Evolutionary conservation across 53 echinoderm and acorn worm genomes (phyloP), one percentile per base, ranked within the genome.

Genomic region (Paelopatides confundens): DNA sequence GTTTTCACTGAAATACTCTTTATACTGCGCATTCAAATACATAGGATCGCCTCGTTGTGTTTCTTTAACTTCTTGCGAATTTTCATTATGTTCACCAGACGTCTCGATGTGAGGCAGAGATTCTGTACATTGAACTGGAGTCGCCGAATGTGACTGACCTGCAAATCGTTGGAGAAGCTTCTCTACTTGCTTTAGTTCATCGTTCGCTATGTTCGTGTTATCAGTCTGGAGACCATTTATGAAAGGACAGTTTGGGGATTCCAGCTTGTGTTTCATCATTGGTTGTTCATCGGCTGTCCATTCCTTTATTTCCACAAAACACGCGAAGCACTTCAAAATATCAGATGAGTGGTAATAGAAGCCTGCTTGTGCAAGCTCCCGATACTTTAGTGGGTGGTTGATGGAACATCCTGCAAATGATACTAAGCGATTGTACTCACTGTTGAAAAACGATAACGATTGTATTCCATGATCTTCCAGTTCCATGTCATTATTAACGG

Each of bases 261-360:
- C 4, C 23, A 39, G 23, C 28, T 5, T 1, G 47, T 39, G 74
- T 24, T 26, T 40, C 35, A 10, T 40, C 40, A 27, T 27, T 18
- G 74, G 40, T 23, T 23, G 26, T 8, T 74, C 74, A 5, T 17
- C 74, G 24, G 7, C 47, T 4, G 4, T 32, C 26, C 17, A 74
- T 24, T 40, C 74, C 28, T 26, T 11, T 21, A 74, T 40, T 28
- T 74, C 27, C 9, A 23, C 74, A 10, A 15, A 74, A 46, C 74
- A 74, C 18, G 43, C 74, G n/a, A 74, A 74, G 39, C 74, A 74
- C n/a, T 74, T 74, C 7, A 69, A 31, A 14, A 35, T 46, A 8
- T 24, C 74, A 4, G 74, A 38, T 74, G 21, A 5, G 3, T 74
- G 40, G n/a, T 18, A 21, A 58, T n/a, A 58, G 2, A 58, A 58